Evolutionary conservation across 2,113 vertebrate genomes (phyloP), one percentile per base, ranked within the genome.

Genomic region (Barbus barbus): DNA sequence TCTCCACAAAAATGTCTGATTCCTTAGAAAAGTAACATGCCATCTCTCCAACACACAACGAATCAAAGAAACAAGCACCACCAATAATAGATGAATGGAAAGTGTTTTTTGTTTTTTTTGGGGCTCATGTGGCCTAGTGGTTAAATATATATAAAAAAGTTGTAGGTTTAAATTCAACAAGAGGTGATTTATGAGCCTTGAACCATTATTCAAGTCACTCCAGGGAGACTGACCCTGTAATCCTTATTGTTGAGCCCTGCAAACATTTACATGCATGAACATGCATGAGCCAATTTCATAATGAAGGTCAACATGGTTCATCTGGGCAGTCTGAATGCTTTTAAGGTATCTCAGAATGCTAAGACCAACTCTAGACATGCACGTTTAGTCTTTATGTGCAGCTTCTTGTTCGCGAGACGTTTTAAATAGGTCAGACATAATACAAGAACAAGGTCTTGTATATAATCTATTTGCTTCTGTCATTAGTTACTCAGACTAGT

Each of bases 391-490:
- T 72, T 74, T 72, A 33, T 31, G 36, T 73, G 48, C 51, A 74
- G 51, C 16, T 13, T 44, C 22, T 11, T 3, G 18, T 33, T 51
- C 48, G 4, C 46, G 22, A 44, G 20, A 83, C 72, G 65, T 74
- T 82, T 85, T 44, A 87, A 87, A 48, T 44, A 75, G 82, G 83
- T 84, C 80, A 87, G 78, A 44, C 9, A 73, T 16, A 38, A 76
- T 9, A 61, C 44, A 71, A 71, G 26, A 36, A 41, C 58, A 76
- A 51, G 13, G 44, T 28, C 72, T 51, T 6, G 28, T 83, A 72
- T 13, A 24, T 81, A 60, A 77, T 78, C 60, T 86, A 76, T 81
- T 76, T 38, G 78, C 44, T 53, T 26, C 58, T 69, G 48, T 53
- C 58, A 71, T 74, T 72, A 83, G 33, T 46, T 56, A 60, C 73